phyloP scores from a whole-genome alignment of 1,140 invertebrate genomes.

The Drosophila pseudoananassae region DNA sequence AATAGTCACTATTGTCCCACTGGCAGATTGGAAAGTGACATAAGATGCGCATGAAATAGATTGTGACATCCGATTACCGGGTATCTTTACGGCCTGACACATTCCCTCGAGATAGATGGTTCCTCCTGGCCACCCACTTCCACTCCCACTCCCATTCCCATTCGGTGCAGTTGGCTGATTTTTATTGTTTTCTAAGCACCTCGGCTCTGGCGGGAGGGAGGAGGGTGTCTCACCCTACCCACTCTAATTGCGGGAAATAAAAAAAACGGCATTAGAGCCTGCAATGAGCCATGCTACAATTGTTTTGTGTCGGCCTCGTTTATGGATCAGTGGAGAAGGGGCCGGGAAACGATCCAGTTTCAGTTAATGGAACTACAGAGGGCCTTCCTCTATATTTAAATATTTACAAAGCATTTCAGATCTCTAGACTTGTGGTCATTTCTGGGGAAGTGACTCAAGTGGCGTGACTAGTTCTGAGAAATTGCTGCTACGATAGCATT shows the following conservation, averaged over 20 bases:
- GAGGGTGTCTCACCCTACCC: neutral
- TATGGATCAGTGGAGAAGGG: constrained; percentile 12
- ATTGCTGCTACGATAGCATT: too few species aligned
- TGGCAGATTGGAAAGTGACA: too few species aligned
- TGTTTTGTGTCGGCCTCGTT: constrained; percentile 5
- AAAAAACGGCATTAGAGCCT: neutral
- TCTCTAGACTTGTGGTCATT: too few species aligned
- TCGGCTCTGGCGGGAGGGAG: constrained; percentile 6
- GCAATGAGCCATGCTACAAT: constrained; percentile 21
- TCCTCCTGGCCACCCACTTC: neutral
- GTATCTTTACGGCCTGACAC: constrained; percentile 17
- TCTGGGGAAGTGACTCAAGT: too few species aligned
- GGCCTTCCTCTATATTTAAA: too few species aligned
- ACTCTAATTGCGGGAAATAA: neutral
- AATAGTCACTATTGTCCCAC: too few species aligned
- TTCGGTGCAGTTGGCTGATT: constrained; percentile 10
- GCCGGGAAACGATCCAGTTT: constrained; percentile 27
- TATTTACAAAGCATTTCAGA: too few species aligned
- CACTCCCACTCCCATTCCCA: too few species aligned
- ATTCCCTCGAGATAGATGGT: neutral
- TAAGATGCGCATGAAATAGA: too few species aligned
- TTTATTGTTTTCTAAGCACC: constrained; percentile 22
- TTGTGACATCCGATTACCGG: too few species aligned
- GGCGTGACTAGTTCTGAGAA: too few species aligned
- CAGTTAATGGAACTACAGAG: neutral